Evolutionary conservation across 2,113 vertebrate genomes (phyloP).

Genomic region (Myxocyprinus asiaticus): DNA sequence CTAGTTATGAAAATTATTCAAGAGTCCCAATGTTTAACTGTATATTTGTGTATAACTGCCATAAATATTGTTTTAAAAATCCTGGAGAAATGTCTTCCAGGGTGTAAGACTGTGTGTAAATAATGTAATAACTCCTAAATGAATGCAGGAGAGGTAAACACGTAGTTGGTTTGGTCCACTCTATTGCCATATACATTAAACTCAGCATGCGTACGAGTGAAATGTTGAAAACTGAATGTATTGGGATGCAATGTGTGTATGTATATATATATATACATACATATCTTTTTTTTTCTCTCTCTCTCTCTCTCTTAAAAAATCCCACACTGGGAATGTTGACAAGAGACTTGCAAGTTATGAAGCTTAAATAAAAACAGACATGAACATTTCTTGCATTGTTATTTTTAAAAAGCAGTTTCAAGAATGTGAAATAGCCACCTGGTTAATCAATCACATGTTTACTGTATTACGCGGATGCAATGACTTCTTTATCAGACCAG

Average conservation of each 20-base stretch:
- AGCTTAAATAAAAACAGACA: slow-evolving; percentile 24
- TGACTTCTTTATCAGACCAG: too few species aligned
- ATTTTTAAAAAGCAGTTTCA: slow-evolving; percentile 1
- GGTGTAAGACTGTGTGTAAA: slow-evolving; percentile 35
- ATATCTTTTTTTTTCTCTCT: not conserved
- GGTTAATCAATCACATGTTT: too few species aligned
- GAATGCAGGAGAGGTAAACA: slow-evolving; percentile 9
- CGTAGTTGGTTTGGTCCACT: not conserved
- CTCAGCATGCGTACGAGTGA: slow-evolving; percentile 12
- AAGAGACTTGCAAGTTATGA: slow-evolving; percentile 13
- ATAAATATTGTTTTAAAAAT: slow-evolving; percentile 2
- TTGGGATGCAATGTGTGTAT: too few species aligned
- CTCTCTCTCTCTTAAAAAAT: too few species aligned
- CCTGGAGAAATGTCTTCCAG: slow-evolving; percentile 36
- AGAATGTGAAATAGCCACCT: slow-evolving; percentile 2
- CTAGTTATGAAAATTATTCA: slow-evolving; percentile 26
- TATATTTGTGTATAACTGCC: slow-evolving; percentile 42
- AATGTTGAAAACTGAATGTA: not conserved
- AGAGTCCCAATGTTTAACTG: slow-evolving; percentile 43
- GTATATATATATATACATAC: too few species aligned
- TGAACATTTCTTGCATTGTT: slow-evolving; percentile 13
- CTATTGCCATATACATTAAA: slow-evolving; percentile 7
- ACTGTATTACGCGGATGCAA: too few species aligned
- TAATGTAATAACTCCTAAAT: slow-evolving; percentile 13
- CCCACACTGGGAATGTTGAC: slow-evolving; percentile 29